Percentiles rank a stretch among this genome's conserved stretches.
Evolutionary conservation across 2,113 vertebrate genomes (phyloP).

Genomic region (Sapayoa aenigma): DNA sequence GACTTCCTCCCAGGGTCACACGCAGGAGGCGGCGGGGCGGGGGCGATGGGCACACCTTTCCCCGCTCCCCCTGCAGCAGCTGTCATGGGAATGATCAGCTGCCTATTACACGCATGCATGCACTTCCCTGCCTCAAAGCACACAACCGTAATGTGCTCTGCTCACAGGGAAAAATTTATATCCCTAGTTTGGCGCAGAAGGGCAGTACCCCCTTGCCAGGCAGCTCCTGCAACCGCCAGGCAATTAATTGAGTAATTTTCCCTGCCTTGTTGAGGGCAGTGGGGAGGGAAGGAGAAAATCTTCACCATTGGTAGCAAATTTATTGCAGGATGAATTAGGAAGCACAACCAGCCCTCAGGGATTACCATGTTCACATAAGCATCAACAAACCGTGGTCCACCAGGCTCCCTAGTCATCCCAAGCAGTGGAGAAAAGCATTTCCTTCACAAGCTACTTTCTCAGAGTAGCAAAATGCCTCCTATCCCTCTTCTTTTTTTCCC

Average conservation of each 20-base stretch:
- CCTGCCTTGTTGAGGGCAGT: neutral
- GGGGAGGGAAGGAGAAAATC: slow-evolving; percentile 37
- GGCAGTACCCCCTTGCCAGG: slow-evolving; percentile 11
- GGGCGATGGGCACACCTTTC: slow-evolving; percentile 73
- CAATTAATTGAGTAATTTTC: slow-evolving; percentile 46
- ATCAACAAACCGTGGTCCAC: slow-evolving; percentile 47
- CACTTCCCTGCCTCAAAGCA: slow-evolving; percentile 76
- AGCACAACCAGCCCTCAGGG: slow-evolving; percentile 3
- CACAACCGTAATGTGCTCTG: slow-evolving; percentile 72
- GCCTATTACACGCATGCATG: slow-evolving; percentile 87
- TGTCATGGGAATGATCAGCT: slow-evolving; percentile 87
- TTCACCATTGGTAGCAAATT: slow-evolving; percentile 1
- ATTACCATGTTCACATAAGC: slow-evolving; percentile 20
- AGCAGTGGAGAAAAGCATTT: neutral
- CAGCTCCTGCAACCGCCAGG: neutral
- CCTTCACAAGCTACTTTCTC: neutral
- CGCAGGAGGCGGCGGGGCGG: slow-evolving; percentile 61
- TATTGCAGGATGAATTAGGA: slow-evolving; percentile 9
- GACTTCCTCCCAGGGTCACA: slow-evolving; percentile 67
- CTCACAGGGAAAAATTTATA: slow-evolving; percentile 82
- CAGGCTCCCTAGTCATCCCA: slow-evolving; percentile 52
- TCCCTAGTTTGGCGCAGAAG: slow-evolving; percentile 65
- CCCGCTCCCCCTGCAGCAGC: slow-evolving; percentile 59
- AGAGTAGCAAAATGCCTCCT: neutral
- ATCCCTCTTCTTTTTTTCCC: neutral